Evolutionary conservation across 2,797 vertebrate species (phyloP), one percentile per base, ranked within the genome.

Genomic region (Allobates femoralis): DNA sequence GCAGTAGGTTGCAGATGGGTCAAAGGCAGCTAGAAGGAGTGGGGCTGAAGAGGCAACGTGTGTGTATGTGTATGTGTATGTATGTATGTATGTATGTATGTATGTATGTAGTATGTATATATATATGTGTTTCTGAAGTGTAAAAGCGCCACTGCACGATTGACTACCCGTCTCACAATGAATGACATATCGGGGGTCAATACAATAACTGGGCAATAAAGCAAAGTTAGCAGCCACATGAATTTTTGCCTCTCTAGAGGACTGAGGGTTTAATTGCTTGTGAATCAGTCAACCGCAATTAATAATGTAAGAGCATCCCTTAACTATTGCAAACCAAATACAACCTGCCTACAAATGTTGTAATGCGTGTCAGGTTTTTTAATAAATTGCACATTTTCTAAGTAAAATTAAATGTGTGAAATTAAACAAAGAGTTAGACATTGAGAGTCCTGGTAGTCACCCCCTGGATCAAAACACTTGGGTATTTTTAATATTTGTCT

Each of bases 251-350:
- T 64, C 58, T 28, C 78, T 7, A 3, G 32, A 34, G 56, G 3
- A 80, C 30, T 80, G 23, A 28, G 58, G 7, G 46, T 66, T 50
- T 80, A 80, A 80, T 80, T 64, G 58, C 78, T 21, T 80, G 78
- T 66, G 46, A 80, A 62, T 80, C 50, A n/a, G 67, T n/a, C 11
- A 34, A 37, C 67, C 3, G 34, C 34, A 71, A 71, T 71, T 41
- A 41, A 41, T 37, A 41, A 37, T 41, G 67, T 6, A 41, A 37
- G 32, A 21, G 18, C 0, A 6, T 41, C 32, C 30, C 67, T 30
- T 8, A 41, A 71, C 32, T 3, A 71, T 10, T 67, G 18, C 15
- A 34, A 67, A 30, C 16, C 19, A 67, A 67, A 67, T 5, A 28
- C 66, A 21, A 34, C 64, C 64, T 67, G 64, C 64, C 64, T 34